These are phyloP conservation scores for Motacilla tschutschensis DNA, from an alignment of 2,113 vertebrate genomes.

Conservation along the genomic window DNA sequence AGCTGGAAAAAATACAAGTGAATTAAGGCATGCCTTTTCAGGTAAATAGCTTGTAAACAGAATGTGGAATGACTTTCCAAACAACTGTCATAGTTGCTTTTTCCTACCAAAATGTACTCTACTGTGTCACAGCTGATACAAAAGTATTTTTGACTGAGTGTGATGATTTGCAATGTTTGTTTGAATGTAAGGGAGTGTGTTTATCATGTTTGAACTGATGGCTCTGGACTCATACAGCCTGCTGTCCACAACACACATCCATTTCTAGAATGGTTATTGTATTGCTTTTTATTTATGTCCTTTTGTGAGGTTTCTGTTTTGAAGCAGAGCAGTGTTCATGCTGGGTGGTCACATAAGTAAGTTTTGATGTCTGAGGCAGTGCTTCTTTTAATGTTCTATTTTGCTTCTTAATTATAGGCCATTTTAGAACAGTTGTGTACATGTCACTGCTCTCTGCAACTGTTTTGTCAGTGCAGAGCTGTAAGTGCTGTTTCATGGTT, in stretches of 20 bases:
- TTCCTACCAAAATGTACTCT: neutral
- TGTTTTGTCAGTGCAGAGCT: neutral
- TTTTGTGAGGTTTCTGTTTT: neutral
- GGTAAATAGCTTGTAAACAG: neutral
- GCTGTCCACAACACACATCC: neutral
- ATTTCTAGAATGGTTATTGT: neutral
- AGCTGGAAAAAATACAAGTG: neutral
- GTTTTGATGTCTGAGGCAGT: neutral
- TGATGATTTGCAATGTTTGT: neutral
- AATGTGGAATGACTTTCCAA: neutral
- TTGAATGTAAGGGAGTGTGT: neutral
- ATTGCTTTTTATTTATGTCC: neutral
- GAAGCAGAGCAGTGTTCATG: neutral
- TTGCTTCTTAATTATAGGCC: neutral
- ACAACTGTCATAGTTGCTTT: neutral
- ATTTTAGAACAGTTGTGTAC: neutral
- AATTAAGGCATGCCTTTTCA: neutral
- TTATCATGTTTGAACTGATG: neutral
- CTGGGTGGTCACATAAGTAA: neutral
- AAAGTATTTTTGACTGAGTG: neutral
- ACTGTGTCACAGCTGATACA: neutral
- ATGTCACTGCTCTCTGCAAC: neutral
- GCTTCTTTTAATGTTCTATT: neutral
- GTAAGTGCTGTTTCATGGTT: neutral
- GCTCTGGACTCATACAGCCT: neutral